These are phyloP conservation scores for Timandra comae DNA, from an alignment of 2,888 invertebrate genomes.

Conservation along the genomic window DNA sequence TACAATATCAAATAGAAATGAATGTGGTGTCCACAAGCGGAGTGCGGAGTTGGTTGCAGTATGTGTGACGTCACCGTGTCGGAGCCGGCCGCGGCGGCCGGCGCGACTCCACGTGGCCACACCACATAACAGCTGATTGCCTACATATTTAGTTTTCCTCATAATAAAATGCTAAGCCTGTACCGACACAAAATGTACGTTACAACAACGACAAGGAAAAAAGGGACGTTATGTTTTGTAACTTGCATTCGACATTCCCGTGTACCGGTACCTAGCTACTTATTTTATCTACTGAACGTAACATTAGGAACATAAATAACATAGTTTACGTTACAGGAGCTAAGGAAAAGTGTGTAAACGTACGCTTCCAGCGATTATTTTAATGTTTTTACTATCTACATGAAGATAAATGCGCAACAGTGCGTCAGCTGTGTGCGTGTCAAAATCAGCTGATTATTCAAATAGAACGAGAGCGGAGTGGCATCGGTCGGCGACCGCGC, in stretches of 20 bases:
- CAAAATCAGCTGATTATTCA: conserved; percentile 78
- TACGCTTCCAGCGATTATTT: conserved; percentile 15
- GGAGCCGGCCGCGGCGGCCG: conserved; percentile 23
- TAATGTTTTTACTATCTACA: conserved; percentile 32
- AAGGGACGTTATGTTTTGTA: no score
- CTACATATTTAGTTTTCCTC: not conserved
- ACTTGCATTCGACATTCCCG: no score
- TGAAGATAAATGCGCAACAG: conserved; percentile 60
- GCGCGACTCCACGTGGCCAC: conserved; percentile 54
- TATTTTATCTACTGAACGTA: no score
- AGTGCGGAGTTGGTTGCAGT: no score
- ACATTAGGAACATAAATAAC: not conserved
- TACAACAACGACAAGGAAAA: no score
- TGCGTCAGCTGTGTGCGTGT: conserved; percentile 74
- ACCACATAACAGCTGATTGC: conserved; percentile 45
- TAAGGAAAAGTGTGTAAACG: conserved; percentile 16
- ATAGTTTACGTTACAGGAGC: not conserved
- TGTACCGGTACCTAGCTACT: no score
- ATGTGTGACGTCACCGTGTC: not conserved
- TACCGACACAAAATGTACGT: no score
- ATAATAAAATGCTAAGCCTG: no score
- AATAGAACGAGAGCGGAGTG: conserved; percentile 64
- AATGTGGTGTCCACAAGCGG: no score
- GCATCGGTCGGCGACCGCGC: conserved; percentile 58
- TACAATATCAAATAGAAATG: no score